Base-by-base conservation (phyloP, 1,140 invertebrate genomes). In the Heliconius nattereri region DNA sequence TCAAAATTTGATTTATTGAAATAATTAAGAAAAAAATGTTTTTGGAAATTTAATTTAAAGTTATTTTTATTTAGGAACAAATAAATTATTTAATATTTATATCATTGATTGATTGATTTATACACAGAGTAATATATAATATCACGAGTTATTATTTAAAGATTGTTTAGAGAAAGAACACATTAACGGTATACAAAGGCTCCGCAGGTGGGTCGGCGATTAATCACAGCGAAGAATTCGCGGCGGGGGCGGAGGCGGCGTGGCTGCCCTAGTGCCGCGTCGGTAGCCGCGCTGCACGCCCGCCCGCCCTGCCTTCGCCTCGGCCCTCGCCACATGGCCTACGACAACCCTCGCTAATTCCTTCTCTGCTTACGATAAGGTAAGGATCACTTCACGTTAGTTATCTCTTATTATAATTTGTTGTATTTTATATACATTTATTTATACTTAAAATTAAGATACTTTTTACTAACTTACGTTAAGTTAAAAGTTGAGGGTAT, bases 201-300 rank as follows among this genome's bases (percentile, higher is more conserved):
- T 92, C 90, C 89, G 91, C 91, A 94, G 92, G 92, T 92, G 92
- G 91, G 86, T 92, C 84, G 87, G 84, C 87, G 85, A 92, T 92
- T 92, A 93, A 92, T 93, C 91, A 91, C 89, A 83, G 90, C 88
- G 83, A 87, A 85, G 86, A 89, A 90, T 90, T 85, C 76, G 83
- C 83, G 81, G 85, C 85, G 84, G 89, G 87, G 87, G 87, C 84
- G 85, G 73, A 76, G 90, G 86, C 83, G 87, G 88, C 85, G 84
- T 85, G 89, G 85, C 83, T 85, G 87, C 88, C 89, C 91, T 91
- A 93, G 92, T 92, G 90, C 90, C 86, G 86, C 85, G 89, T 85
- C 83, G 85, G 83, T 80, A 83, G 78, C 66, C 85, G 86, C 84
- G 87, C 76, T 83, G 86, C 88, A 87, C 91, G 89, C 85, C 85